Base-by-base conservation (phyloP, 1,140 invertebrate genomes). In the Magallana gigas region DNA sequence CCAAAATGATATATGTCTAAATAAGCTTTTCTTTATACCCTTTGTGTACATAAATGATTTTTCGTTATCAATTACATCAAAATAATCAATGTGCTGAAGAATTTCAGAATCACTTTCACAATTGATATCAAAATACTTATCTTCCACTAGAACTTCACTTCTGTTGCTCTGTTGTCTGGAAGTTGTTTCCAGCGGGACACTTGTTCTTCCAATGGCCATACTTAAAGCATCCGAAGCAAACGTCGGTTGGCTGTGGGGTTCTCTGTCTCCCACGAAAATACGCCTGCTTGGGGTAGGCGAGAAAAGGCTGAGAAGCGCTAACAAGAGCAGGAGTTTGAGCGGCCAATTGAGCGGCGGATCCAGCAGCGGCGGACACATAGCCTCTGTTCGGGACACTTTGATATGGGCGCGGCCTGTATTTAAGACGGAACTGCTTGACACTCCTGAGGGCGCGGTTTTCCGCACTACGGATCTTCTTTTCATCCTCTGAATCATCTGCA, bases 51-150 rank as follows among this genome's bases (percentile, higher is more conserved):
- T 23, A 23, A 23, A 23, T 0, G 23, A 23, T 23, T 23, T 23
- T 48, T n/a, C 8, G 76, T 80, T 57, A 59, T 82, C 12, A n/a
- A 48, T 56, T 86, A 82, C 16, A 62, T 82, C 5, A 85, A 83
- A 11, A 88, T 64, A 23, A 88, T 82, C 23, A 85, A 57, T 64
- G 62, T 1, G n/a, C 23, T 8, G 14, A 59, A 58, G 23, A 36
- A 86, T 82, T 12, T 23, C 23, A 71, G 60, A 86, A 83, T 80
- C 85, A 57, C 8, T 48, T 58, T 76, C 62, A 64, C 62, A 64
- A n/a, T 8, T 64, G 23, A 64, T 64, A 64, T 64, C 12, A n/a
- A 64, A 64, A 11, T 23, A 64, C 62, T 64, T 64, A 64, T 64
- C 62, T 64, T 64, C 62, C 62, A 64, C 23, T 23, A 23, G 23